phyloP scores from a whole-genome alignment of 2,797 vertebrate species.

The Glyptemys insculpta region DNA sequence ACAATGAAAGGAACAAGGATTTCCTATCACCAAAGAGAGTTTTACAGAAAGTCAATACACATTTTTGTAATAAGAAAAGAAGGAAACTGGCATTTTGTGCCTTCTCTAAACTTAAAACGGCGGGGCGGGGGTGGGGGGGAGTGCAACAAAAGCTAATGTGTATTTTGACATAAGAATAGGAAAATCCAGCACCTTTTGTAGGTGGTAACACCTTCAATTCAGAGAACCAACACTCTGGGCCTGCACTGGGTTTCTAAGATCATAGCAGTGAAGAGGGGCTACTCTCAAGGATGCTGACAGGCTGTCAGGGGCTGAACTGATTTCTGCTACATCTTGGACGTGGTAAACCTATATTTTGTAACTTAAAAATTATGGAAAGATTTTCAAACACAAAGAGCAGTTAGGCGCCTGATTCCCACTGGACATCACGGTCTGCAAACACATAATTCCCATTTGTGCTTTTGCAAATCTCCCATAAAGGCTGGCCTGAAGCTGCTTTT shows the following conservation, averaged over 20 bases:
- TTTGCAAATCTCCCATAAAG: background rate
- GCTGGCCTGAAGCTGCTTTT: background rate
- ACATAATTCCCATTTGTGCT: background rate
- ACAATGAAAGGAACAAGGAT: conserved; percentile 75
- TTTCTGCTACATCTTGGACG: background rate
- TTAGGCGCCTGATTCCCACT: background rate
- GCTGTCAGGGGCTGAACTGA: background rate
- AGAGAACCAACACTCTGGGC: conserved; percentile 9
- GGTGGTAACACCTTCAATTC: conserved; percentile 20
- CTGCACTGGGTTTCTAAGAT: conserved; percentile 8
- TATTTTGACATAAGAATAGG: conserved; percentile 61
- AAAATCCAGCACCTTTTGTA: conserved; percentile 39
- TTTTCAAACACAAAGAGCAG: background rate
- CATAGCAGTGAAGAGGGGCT: conserved; percentile 30
- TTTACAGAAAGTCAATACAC: background rate
- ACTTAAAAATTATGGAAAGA: background rate
- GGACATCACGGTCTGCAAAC: background rate
- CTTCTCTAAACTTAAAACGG: conserved; percentile 56
- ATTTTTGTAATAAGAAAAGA: conserved; percentile 60
- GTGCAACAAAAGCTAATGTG: conserved; percentile 51
- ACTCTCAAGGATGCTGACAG: conserved; percentile 27
- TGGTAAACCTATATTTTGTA: background rate
- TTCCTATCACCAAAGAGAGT: conserved; percentile 46
- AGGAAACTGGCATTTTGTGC: conserved; percentile 58
- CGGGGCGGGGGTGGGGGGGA: background rate